Conservation (phyloP, 2,888 invertebrate species). For the Aspidapion aeneum region DNA sequence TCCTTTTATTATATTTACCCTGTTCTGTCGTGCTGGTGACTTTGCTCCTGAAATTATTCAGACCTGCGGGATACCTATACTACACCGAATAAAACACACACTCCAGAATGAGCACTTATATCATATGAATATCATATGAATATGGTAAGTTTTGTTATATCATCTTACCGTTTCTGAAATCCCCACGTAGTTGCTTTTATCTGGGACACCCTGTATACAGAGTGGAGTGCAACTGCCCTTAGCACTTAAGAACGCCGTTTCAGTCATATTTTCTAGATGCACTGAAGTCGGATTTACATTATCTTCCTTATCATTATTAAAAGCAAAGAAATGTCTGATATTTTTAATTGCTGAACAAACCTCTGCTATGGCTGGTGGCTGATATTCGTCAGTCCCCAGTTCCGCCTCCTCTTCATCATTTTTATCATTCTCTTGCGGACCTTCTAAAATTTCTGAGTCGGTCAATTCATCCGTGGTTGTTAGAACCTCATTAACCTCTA, state of each 20-base stretch:
- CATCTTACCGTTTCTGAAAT: too few relatives aligned
- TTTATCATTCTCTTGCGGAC: background rate
- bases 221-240: too few relatives aligned
- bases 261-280: background rate
- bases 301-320: background rate
- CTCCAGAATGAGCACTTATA: too few relatives aligned
- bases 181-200: too few relatives aligned
- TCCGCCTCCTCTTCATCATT: background rate
- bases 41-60: background rate
- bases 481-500: background rate
- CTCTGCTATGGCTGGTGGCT: background rate
- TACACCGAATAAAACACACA: too few relatives aligned
- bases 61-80: too few relatives aligned
- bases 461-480: background rate
- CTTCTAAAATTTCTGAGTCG: background rate
- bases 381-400: background rate
- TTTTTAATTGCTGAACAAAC: too few relatives aligned
- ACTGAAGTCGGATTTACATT: background rate
- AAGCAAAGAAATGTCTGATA: too few relatives aligned
- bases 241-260: too few relatives aligned
- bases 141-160: too few relatives aligned
- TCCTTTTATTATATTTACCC: background rate
- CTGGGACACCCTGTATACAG: too few relatives aligned
- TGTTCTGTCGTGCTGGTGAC: background rate
- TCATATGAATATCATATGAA: too few relatives aligned